Conservation (phyloP, 1,140 invertebrate genomes). For the Bemisia tabaci region DNA sequence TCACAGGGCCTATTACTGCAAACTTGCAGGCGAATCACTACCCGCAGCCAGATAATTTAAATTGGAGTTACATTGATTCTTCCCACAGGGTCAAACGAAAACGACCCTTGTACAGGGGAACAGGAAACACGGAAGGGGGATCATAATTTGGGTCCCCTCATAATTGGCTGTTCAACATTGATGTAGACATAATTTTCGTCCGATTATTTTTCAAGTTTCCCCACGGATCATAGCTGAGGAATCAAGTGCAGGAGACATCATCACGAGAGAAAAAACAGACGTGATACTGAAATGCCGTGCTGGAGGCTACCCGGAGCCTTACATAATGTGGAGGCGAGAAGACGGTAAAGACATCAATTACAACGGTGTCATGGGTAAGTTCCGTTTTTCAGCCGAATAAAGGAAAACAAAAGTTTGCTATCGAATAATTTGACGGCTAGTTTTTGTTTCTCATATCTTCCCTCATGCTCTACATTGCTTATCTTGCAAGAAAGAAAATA, state of each 20-base stretch:
- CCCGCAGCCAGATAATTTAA: no score
- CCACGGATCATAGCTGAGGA: conserved; percentile 71
- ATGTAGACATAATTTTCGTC: no score
- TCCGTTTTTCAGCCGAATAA: no score
- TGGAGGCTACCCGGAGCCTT: conserved; percentile 76
- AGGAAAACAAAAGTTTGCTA: not conserved
- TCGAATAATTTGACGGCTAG: not conserved
- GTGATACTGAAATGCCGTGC: conserved; percentile 76
- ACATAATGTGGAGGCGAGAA: conserved; percentile 80
- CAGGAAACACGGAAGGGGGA: no score
- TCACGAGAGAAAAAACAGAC: conserved; percentile 75
- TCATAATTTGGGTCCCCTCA: no score
- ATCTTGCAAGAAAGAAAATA: not conserved
- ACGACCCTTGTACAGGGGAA: no score
- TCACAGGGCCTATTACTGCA: no score
- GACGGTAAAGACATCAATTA: conserved; percentile 76
- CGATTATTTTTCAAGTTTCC: conserved; percentile 55
- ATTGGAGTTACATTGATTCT: no score
- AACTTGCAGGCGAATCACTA: no score
- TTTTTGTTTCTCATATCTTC: not conserved
- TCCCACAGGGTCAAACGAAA: no score
- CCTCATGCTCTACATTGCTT: no score
- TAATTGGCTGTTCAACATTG: no score
- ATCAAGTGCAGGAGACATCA: conserved; percentile 76
- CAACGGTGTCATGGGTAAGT: conserved; percentile 63